These are phyloP conservation scores for Nansenia antarctica DNA, from an alignment of 2,113 vertebrate species.

Conservation along the genomic window DNA sequence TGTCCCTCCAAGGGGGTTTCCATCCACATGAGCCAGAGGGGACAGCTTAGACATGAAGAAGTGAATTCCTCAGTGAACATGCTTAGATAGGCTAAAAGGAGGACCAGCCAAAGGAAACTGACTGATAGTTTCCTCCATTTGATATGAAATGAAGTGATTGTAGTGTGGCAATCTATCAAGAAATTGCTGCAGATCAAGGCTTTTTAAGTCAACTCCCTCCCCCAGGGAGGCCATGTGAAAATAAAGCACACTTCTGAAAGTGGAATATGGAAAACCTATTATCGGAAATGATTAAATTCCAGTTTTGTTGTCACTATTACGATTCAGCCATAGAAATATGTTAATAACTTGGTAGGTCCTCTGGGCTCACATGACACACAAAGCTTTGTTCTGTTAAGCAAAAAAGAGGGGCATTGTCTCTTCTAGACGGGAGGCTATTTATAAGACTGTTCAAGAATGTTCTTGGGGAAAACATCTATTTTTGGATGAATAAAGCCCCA, in stretches of 20 bases:
- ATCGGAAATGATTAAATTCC: slow-evolving; percentile 28
- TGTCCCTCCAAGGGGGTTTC: slow-evolving; percentile 62
- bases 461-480: slow-evolving; percentile 41
- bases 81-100: not conserved
- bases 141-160: too few species aligned
- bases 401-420: slow-evolving; percentile 57
- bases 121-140: not conserved
- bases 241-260: not conserved
- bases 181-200: not conserved
- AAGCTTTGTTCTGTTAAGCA: slow-evolving; percentile 43
- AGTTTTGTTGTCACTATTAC: slow-evolving; percentile 38
- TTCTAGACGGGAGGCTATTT: slow-evolving; percentile 58
- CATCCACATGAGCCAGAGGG: slow-evolving; percentile 52
- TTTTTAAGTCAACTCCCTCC: too few species aligned
- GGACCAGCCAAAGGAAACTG: not conserved
- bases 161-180: not conserved
- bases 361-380: slow-evolving; percentile 59
- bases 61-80: not conserved
- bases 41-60: slow-evolving; percentile 41
- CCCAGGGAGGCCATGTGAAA: too few species aligned
- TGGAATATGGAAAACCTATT: slow-evolving; percentile 26
- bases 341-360: slow-evolving; percentile 52
- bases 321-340: slow-evolving; percentile 68
- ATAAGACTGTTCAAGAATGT: slow-evolving; percentile 26
- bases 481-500: slow-evolving; percentile 35